phyloP scores from a whole-genome alignment of 2,888 invertebrate genomes.

The Pseudococcus longispinus region DNA sequence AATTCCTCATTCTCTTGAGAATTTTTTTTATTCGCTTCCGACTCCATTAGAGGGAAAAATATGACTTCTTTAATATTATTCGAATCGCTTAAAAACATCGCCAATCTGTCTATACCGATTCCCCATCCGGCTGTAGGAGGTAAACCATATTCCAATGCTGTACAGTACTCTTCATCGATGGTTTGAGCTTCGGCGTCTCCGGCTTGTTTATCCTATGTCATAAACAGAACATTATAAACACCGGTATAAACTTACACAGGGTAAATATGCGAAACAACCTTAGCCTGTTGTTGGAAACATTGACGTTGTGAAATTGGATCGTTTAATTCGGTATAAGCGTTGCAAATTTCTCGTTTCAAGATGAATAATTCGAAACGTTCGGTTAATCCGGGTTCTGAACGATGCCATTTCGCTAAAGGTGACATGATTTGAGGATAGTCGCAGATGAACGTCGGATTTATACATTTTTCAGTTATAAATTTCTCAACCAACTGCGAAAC shows the following conservation, averaged over 20 bases:
- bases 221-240: neutral
- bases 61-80: conserved; percentile 90
- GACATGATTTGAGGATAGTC: conserved; percentile 99
- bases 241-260: neutral
- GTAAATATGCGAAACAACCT: conserved; percentile 63
- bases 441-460: conserved; percentile 94
- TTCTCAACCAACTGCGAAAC: conserved; percentile 80
- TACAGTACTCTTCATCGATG: conserved; percentile 97
- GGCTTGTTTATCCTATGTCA: conserved; percentile 82
- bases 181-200: conserved; percentile 99
- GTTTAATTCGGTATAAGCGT: conserved; percentile 99
- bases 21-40: neutral
- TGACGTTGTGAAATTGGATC: conserved; percentile 94
- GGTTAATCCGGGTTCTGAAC: conserved; percentile 82
- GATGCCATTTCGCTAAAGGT: conserved; percentile 96
- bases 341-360: conserved; percentile 96
- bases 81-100: conserved; percentile 98
- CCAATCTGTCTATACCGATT: conserved; percentile 91
- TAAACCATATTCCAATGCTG: conserved; percentile 95
- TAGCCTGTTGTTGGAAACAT: conserved; percentile 94
- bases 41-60: conserved; percentile 61
- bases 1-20: neutral
- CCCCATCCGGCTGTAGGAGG: conserved; percentile 99
- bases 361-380: conserved; percentile 97
- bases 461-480: conserved; percentile 91